Conservation (phyloP, 2,797 vertebrate genomes). For the Catamblyrhynchus diadema region DNA sequence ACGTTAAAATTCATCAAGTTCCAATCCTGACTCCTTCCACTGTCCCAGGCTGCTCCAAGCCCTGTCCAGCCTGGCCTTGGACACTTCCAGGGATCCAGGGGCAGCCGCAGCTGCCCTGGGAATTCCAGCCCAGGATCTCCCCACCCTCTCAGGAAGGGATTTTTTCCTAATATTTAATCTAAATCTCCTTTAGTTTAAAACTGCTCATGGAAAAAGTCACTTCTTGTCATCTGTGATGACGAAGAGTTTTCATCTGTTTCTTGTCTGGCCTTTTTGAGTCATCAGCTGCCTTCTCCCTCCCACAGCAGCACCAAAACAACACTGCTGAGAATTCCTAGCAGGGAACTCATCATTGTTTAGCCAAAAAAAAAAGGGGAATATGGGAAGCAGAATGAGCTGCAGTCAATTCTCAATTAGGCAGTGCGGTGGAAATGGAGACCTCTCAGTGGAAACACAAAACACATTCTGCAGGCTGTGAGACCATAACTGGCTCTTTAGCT, state of each 20-base stretch:
- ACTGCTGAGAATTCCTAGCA: neutral
- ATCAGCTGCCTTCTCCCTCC: neutral
- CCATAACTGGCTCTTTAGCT: neutral
- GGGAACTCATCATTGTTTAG: neutral
- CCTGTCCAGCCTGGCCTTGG: neutral
- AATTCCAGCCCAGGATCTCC: neutral
- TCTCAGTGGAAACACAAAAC: neutral
- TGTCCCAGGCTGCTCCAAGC: neutral
- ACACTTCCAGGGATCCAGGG: neutral
- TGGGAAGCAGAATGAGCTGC: neutral
- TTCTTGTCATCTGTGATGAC: neutral
- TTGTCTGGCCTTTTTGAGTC: neutral
- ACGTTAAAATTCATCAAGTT: neutral
- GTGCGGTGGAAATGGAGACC: neutral
- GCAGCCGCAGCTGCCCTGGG: neutral
- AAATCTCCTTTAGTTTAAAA: neutral
- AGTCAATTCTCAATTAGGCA: neutral
- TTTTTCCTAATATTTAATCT: neutral
- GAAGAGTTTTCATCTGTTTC: neutral
- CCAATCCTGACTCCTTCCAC: neutral
- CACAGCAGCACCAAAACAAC: neutral
- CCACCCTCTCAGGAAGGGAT: neutral
- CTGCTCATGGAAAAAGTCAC: neutral
- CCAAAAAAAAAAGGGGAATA: neutral
- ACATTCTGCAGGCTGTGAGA: rapidly evolving